These are phyloP conservation scores for Crocallis elinguaria DNA, from an alignment of 2,888 invertebrate genomes.

Conservation along the genomic window DNA sequence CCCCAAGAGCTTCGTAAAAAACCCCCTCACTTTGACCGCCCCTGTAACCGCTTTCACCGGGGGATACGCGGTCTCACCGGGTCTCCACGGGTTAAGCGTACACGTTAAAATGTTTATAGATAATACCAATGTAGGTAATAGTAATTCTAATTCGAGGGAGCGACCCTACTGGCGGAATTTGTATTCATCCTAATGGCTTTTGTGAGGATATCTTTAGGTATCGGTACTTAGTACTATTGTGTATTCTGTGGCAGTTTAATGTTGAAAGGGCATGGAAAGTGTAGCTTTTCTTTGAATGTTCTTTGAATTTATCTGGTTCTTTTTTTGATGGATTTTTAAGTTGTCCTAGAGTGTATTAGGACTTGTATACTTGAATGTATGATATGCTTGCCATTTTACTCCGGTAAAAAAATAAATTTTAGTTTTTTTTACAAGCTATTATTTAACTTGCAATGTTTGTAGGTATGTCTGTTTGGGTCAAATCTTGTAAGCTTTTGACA, in stretches of 20 bases:
- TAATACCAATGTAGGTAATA: conserved; percentile 77
- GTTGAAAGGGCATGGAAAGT: conserved; percentile 60
- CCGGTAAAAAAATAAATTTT: too few relatives aligned
- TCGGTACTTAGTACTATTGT: conserved; percentile 47
- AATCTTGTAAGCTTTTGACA: too few relatives aligned
- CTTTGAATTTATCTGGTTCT: conserved; percentile 43
- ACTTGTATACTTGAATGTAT: too few relatives aligned
- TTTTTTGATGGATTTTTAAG: not conserved
- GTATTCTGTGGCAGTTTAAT: conserved; percentile 2
- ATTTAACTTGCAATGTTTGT: too few relatives aligned
- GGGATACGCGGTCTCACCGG: conserved; percentile 40
- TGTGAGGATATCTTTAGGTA: conserved; percentile 60
- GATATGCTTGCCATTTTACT: too few relatives aligned
- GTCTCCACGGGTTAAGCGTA: conserved; percentile 82
- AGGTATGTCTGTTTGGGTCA: too few relatives aligned
- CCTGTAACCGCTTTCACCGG: conserved; percentile 21
- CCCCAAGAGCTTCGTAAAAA: conserved; percentile 73
- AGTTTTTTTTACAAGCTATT: too few relatives aligned
- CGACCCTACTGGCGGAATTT: conserved; percentile 71
- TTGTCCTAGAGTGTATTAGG: not conserved
- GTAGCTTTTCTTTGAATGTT: conserved; percentile 42
- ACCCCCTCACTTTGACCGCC: conserved; percentile 47
- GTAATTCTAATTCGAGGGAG: conserved; percentile 70
- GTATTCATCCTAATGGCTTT: conserved; percentile 73
- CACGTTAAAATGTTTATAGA: conserved; percentile 84